phyloP scores from a whole-genome alignment of 2,888 invertebrate species.

The Perdita meconis region DNA sequence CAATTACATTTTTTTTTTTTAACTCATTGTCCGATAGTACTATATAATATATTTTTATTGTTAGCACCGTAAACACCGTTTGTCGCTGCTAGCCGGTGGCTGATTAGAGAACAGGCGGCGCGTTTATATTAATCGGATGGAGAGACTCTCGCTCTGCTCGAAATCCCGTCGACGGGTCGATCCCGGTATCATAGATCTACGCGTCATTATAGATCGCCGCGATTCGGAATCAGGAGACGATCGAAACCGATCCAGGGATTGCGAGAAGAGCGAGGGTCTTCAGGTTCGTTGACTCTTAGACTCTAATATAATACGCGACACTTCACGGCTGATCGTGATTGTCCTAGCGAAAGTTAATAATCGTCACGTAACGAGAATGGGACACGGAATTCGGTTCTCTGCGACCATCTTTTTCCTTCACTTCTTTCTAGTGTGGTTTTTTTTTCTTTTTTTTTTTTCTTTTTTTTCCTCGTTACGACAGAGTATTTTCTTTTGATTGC shows the following conservation, averaged over 20 bases:
- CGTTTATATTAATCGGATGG: slow-evolving; percentile 23
- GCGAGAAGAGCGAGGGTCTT: slow-evolving; percentile 21
- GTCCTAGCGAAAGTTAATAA: slow-evolving; percentile 79
- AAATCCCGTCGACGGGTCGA: not conserved
- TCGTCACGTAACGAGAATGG: slow-evolving; percentile 34
- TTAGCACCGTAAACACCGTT: slow-evolving; percentile 16
- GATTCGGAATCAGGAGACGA: too few species aligned
- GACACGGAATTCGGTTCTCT: slow-evolving; percentile 35
- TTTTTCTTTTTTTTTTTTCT: not conserved
- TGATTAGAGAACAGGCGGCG: slow-evolving; percentile 23
- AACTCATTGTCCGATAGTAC: slow-evolving; percentile 44
- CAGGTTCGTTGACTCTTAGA: not conserved
- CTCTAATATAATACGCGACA: not conserved
- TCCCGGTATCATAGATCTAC: too few species aligned
- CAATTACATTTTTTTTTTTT: slow-evolving; percentile 49
- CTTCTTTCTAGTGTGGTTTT: not conserved
- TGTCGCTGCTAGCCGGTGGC: slow-evolving; percentile 36
- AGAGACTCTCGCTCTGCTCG: slow-evolving; percentile 22
- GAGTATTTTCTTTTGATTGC: slow-evolving; percentile 37
- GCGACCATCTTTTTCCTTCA: slow-evolving; percentile 18
- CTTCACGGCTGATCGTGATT: slow-evolving; percentile 64
- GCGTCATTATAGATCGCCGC: too few species aligned
- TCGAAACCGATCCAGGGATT: too few species aligned
- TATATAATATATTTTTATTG: slow-evolving; percentile 17
- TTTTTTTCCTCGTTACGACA: slow-evolving; percentile 10